phyloP scores from a whole-genome alignment of 1,140 invertebrate genomes.

The Drosophila teissieri region DNA sequence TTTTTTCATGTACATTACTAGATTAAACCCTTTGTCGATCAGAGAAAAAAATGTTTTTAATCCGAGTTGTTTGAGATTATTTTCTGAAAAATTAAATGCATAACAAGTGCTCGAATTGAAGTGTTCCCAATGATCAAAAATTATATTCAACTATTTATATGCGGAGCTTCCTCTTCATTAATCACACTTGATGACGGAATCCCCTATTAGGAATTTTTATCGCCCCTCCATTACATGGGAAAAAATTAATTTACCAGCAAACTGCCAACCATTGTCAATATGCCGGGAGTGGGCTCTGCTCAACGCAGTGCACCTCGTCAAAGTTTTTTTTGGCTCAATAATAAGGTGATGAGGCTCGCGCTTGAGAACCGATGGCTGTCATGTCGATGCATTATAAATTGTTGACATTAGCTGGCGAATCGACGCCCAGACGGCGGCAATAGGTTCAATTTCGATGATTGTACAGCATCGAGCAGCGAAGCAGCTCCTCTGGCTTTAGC shows the following conservation, averaged over 20 bases:
- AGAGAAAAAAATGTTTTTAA: too few species aligned
- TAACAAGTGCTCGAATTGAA: background rate
- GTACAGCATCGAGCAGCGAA: slow-evolving; percentile 19
- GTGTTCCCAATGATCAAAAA: background rate
- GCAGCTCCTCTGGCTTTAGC: background rate
- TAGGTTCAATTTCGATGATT: slow-evolving; percentile 61
- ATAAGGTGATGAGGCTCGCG: slow-evolving; percentile 42
- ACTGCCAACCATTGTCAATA: slow-evolving; percentile 51
- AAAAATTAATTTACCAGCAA: slow-evolving; percentile 68
- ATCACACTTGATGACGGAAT: slow-evolving; percentile 35
- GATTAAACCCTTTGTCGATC: too few species aligned
- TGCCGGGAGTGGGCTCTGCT: slow-evolving; percentile 9
- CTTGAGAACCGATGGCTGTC: slow-evolving; percentile 34
- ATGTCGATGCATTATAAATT: slow-evolving; percentile 70
- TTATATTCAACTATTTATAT: background rate
- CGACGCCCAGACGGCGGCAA: slow-evolving; percentile 45
- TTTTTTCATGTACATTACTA: background rate
- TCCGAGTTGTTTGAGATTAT: too few species aligned
- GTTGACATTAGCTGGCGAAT: slow-evolving; percentile 68
- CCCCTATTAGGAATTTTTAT: slow-evolving; percentile 22
- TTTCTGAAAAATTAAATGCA: too few species aligned
- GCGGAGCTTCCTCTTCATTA: slow-evolving; percentile 5
- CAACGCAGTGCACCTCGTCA: slow-evolving; percentile 12
- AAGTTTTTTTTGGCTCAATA: slow-evolving; percentile 7
- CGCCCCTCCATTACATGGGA: slow-evolving; percentile 12